Base-by-base conservation (phyloP, 2,797 vertebrate species). In the Notamacropus eugenii region DNA sequence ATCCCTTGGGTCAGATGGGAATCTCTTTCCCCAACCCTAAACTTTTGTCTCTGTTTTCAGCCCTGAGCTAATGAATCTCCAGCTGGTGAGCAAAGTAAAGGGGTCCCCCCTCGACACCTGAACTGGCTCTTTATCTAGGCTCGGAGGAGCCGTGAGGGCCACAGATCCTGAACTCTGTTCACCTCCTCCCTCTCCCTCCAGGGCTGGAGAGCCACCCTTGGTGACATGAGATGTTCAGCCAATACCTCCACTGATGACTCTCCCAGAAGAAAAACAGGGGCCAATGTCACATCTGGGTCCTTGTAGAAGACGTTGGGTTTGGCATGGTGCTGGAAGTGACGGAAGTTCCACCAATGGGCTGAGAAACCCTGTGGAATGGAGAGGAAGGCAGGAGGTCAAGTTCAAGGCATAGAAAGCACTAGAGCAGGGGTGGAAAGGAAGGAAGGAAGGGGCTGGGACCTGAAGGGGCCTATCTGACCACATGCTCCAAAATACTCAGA, bases 201-300 rank as follows among this genome's bases (percentile, higher is more conserved):
- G 28, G 52, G 28, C 29, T n/a, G 22, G 24, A 87, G 24, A 10
- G 22, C 40, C 74, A 8, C 40, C n/a, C 40, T 27, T 5, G 8
- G 24, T 27, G 74, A 24, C 74, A 87, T 4, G 22, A 40, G 40
- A 9, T 82, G 74, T 22, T 40, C 67, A 22, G 46, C 27, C 92
- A 74, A 0, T 62, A 98, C 98, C 97, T 98, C 98, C 0, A 97
- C 40, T 0, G 97, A 98, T 0, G 95, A 97, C 92, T 98, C 97
- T 52, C 98, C 98, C 52, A 98, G 92, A 82, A 98, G 97, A 92
- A 98, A 98, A 91, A 98, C 5, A 0, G 98, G 98, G 0, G 98
- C 97, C 91, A 97, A 55, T 0, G 97, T 97, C 54, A 98, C 96
- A 0, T 97, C 97, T 2, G 97, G 97, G 93, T 97, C 97, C 90